These are phyloP conservation scores for Pocota personata DNA, from an alignment of 2,888 invertebrate genomes.

Conservation along the genomic window DNA sequence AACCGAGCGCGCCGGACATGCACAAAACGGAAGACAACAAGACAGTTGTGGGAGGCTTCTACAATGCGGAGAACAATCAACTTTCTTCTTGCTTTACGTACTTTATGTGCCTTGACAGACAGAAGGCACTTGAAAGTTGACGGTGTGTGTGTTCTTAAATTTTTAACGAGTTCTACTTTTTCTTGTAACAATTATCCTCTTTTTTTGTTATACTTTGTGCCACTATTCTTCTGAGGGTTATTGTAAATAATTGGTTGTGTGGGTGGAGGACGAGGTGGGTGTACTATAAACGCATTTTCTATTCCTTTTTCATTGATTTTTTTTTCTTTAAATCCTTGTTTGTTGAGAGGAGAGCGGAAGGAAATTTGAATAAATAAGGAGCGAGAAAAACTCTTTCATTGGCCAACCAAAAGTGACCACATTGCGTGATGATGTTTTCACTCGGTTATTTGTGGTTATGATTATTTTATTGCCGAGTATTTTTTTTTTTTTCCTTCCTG, in stretches of 20 bases:
- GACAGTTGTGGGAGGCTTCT: background rate
- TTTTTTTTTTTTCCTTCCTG: conserved; percentile 41
- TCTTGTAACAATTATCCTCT: conserved; percentile 39
- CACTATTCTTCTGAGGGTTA: background rate
- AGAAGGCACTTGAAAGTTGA: conserved; percentile 31
- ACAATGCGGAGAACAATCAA: conserved; percentile 17
- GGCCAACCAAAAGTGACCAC: conserved; percentile 4
- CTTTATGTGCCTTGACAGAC: conserved; percentile 32
- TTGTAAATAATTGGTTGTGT: background rate
- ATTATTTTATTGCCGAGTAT: conserved; percentile 24
- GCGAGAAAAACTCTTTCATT: background rate
- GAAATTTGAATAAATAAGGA: background rate
- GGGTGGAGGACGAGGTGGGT: background rate
- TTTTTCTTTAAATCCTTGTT: background rate
- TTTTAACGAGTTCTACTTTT: conserved; percentile 52
- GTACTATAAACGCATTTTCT: background rate
- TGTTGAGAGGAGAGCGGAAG: background rate
- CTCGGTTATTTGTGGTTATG: background rate
- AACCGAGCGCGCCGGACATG: background rate
- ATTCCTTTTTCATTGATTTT: background rate
- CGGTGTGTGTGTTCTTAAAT: conserved; percentile 33
- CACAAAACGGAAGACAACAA: conserved; percentile 21
- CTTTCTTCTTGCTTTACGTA: conserved; percentile 14
- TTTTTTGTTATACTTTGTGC: background rate
- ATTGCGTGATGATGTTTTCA: conserved; percentile 34